Conservation (phyloP, 2,888 invertebrate species). For the Poecilus cupreus region DNA sequence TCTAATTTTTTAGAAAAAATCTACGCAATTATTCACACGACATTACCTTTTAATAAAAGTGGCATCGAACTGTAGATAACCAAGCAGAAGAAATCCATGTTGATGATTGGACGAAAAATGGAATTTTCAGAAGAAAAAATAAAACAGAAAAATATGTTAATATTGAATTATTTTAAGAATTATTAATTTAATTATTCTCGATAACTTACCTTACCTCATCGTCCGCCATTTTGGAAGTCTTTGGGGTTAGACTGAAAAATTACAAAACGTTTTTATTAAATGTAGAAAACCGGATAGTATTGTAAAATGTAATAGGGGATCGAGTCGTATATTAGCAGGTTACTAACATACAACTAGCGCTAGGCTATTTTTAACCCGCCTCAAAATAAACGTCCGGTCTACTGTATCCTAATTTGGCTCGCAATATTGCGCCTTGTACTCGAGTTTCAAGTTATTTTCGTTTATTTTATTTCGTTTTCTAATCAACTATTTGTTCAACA, state of each 20-base stretch:
- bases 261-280: conserved; percentile 3
- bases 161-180: conserved; percentile 51
- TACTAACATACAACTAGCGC: conserved; percentile 8
- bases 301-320: background rate
- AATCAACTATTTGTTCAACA: background rate
- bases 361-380: conserved; percentile 47
- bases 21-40: background rate
- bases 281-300: background rate
- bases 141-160: conserved; percentile 49
- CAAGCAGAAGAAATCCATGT: conserved; percentile 33
- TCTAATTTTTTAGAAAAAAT: background rate
- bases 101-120: conserved; percentile 63
- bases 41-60: conserved; percentile 50
- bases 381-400: conserved; percentile 47
- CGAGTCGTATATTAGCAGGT: background rate
- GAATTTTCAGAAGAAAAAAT: too few relatives aligned
- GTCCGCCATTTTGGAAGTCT: conserved; percentile 88
- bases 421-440: conserved; percentile 30
- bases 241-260: conserved; percentile 77
- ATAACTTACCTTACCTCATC: conserved; percentile 94
- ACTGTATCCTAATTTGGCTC: conserved; percentile 53
- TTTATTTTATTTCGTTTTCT: background rate
- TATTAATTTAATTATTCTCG: conserved; percentile 54
- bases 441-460: conserved; percentile 44
- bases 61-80: conserved; percentile 23